Percentiles rank a stretch among this genome's conserved stretches.
Conservation (phyloP, 1,140 invertebrate genomes). For the Teleopsis dalmanni region DNA sequence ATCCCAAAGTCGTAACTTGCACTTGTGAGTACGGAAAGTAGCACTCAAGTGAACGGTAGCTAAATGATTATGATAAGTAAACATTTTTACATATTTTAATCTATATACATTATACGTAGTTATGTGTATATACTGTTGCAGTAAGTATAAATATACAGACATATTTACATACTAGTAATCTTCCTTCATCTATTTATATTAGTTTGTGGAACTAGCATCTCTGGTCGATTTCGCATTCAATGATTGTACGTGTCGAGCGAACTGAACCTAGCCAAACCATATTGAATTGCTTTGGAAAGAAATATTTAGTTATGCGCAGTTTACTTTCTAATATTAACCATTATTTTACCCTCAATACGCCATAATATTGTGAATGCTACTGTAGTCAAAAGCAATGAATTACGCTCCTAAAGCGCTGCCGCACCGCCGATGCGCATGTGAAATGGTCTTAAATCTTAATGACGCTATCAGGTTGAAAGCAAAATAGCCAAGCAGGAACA, state of each 20-base stretch:
- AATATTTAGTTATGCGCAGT: not conserved
- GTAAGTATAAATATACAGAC: no score
- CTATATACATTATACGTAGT: not conserved
- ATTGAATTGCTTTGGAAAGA: not conserved
- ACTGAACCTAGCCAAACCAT: not conserved
- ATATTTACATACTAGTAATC: no score
- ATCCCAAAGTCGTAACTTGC: no score
- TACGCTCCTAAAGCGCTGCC: not conserved
- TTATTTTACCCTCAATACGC: no score
- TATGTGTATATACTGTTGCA: slow-evolving; percentile 1
- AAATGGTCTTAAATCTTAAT: slow-evolving; percentile 8
- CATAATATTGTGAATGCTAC: not conserved
- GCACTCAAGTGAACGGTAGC: slow-evolving; percentile 4
- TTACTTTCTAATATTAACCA: not conserved
- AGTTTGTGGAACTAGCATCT: no score
- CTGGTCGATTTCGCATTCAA: no score
- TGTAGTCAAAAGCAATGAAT: not conserved
- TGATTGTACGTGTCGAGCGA: no score
- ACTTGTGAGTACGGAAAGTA: no score
- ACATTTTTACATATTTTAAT: not conserved
- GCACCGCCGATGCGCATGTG: not conserved
- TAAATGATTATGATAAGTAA: slow-evolving; percentile 1
- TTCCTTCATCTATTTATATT: no score
- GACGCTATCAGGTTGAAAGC: no score
- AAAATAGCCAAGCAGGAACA: no score